Evolutionary conservation across 2,113 vertebrate species (phyloP).

Genomic region (Bungarus multicinctus): DNA sequence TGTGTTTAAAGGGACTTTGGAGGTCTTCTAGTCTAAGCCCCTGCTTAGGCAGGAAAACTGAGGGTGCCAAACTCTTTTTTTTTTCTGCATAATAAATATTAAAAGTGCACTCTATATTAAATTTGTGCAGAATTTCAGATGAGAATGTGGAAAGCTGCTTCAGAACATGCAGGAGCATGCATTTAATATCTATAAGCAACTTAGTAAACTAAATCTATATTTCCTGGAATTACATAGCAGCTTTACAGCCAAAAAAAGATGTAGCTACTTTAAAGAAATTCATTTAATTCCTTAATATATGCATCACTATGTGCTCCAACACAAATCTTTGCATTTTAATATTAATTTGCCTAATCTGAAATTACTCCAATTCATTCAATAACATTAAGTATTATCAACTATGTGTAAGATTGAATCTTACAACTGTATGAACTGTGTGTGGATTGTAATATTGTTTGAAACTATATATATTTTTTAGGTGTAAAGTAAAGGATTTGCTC

Average conservation of each 20-base stretch:
- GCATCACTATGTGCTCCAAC: not conserved
- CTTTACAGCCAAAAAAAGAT: not conserved
- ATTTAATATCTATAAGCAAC: not conserved
- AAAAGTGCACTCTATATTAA: not conserved
- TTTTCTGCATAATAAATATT: not conserved
- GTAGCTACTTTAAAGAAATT: not conserved
- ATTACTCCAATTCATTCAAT: not conserved
- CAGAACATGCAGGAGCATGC: not conserved
- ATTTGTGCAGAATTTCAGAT: not conserved
- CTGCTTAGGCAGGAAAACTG: no score
- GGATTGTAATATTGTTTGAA: not conserved
- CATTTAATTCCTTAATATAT: not conserved
- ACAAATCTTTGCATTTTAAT: not conserved
- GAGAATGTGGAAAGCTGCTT: not conserved
- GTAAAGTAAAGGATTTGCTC: slow-evolving; percentile 6
- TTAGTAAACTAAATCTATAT: not conserved
- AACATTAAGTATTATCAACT: not conserved
- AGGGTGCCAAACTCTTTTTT: no score
- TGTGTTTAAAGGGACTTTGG: no score
- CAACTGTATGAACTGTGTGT: slow-evolving; percentile 29
- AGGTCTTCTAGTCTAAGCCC: no score
- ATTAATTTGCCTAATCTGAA: not conserved
- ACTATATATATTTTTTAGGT: slow-evolving; percentile 16
- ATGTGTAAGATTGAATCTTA: not conserved
- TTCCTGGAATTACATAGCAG: not conserved